Evolutionary conservation across 2,113 vertebrate genomes (phyloP).

Genomic region (Istiophorus platypterus): DNA sequence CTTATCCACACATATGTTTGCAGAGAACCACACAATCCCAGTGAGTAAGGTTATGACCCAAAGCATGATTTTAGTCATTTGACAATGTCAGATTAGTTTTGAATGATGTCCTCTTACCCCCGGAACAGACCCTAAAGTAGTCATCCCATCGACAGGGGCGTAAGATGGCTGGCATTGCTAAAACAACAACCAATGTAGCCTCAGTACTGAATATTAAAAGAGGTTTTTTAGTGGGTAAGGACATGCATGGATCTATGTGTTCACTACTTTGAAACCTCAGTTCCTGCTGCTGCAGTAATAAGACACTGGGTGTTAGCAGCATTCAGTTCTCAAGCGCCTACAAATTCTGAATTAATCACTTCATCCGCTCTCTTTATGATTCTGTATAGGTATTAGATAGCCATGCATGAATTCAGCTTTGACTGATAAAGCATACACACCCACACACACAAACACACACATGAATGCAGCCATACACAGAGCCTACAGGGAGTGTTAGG

Average conservation of each 20-base stretch:
- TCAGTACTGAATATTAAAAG: no score
- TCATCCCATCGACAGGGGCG: no score
- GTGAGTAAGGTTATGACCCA: background rate
- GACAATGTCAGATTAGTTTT: no score
- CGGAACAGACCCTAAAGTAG: no score
- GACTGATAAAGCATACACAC: background rate
- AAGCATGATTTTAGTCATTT: background rate
- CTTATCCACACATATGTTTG: no score
- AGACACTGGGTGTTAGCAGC: background rate
- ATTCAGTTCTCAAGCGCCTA: background rate
- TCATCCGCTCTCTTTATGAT: background rate
- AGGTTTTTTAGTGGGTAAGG: no score
- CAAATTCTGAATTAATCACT: no score
- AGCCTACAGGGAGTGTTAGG: conserved; percentile 14
- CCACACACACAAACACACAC: conserved; percentile 5
- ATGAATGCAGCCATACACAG: conserved; percentile 9
- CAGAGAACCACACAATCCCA: background rate
- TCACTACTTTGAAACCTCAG: background rate
- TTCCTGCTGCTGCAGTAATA: background rate
- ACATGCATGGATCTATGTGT: no score
- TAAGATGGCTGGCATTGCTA: no score
- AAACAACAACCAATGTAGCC: no score
- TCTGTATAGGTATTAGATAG: background rate
- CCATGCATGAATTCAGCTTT: background rate
- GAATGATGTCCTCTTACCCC: no score